phyloP scores from a whole-genome alignment of 1,140 invertebrate species.

The Diorhabda sublineata region DNA sequence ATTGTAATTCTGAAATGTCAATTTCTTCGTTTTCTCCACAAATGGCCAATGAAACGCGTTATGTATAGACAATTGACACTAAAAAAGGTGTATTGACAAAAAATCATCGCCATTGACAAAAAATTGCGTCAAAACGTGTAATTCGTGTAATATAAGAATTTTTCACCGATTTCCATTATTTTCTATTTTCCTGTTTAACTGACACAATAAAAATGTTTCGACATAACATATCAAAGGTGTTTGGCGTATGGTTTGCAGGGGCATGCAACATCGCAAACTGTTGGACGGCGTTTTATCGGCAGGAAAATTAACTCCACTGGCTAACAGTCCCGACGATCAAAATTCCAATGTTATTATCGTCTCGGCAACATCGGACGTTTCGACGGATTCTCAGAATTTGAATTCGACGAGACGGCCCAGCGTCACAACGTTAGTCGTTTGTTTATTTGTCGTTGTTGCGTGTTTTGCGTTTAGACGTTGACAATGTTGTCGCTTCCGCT shows the following conservation, averaged over 20 bases:
- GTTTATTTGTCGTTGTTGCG: not conserved
- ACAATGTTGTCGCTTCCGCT: no score
- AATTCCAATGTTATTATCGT: conserved; percentile 24
- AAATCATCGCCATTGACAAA: no score
- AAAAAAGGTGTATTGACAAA: no score
- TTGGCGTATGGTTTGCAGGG: conserved; percentile 45
- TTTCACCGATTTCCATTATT: conserved; percentile 4
- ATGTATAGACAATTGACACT: no score
- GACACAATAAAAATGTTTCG: not conserved
- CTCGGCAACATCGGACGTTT: conserved; percentile 4
- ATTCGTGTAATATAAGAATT: no score
- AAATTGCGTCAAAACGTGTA: no score
- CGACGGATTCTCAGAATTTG: conserved; percentile 15
- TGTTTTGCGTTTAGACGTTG: no score
- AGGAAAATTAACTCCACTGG: conserved; percentile 53
- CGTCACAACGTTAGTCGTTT: conserved; percentile 44
- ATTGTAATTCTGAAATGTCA: no score
- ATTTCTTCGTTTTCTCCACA: no score
- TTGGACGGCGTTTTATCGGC: conserved; percentile 50
- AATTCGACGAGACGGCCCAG: conserved; percentile 40
- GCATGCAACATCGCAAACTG: conserved; percentile 52
- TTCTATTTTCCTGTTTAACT: not conserved
- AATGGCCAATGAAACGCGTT: no score
- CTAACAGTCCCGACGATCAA: conserved; percentile 49
- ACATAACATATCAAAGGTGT: not conserved